Base-by-base conservation (phyloP, 2,888 invertebrate genomes). In the Drosophila neonasuta region DNA sequence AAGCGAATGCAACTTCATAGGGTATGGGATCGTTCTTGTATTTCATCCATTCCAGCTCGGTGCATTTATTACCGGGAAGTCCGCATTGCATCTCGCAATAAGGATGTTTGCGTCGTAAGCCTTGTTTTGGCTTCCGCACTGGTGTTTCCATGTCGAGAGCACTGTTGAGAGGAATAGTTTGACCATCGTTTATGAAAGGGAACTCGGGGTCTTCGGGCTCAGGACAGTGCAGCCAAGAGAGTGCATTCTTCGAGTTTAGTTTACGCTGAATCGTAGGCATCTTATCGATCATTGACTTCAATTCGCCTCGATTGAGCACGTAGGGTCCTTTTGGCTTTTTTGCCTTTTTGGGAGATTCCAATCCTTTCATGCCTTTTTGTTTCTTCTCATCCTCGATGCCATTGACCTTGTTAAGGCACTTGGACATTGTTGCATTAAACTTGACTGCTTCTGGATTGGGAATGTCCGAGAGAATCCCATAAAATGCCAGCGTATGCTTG, bases 231-330 rank as follows among this genome's bases (percentile, higher is more conserved):
- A 64, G 20, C 54, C 68, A 51, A 45, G 48, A n/a, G 32, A 72
- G 17, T 15, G 86, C 60, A 56, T 63, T 52, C n/a, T 58, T 42
- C 20, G 61, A 32, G 13, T 11, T 41, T 0, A 75, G 20, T 10
- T 75, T 75, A 0, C 52, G 46, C 11, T 36, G 24, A 0, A 81
- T 52, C 3, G 51, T 68, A 2, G 86, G 81, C 79, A 86, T 81
- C 10, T n/a, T 42, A 0, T 52, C 49, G 5, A 81, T 50, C 11
- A 62, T 65, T 0, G 13, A 11, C 11, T 59, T 44, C 1, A 81
- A 59, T 8, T 58, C 58, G 2, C 9, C 6, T 0, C 79, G 70
- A 46, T 81, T 80, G 4, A 81, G 61, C 1, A 86, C 52, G 29
- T 44, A 83, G 10, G 66, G n/a, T 0, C 80, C 80, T 1, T 51